These are phyloP conservation scores for Manacus vitellinus DNA, from an alignment of 2,113 vertebrate genomes.

Conservation along the genomic window DNA sequence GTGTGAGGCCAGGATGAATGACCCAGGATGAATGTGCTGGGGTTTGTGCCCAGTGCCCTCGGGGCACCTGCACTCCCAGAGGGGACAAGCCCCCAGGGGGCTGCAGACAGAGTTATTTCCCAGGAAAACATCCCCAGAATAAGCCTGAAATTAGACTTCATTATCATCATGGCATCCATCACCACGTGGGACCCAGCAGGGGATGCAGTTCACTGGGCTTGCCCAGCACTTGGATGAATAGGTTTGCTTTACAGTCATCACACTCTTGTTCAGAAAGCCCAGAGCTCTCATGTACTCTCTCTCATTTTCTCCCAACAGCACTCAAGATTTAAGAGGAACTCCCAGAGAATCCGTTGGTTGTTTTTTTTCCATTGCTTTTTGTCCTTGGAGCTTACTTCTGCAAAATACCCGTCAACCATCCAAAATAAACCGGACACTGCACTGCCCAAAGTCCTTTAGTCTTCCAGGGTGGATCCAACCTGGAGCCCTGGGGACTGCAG, in stretches of 20 bases:
- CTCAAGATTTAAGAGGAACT: neutral
- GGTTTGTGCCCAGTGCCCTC: neutral
- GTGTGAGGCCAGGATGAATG: neutral
- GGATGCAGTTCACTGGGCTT: neutral
- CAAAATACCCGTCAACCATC: neutral
- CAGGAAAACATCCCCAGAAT: accelerated
- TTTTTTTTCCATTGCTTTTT: neutral
- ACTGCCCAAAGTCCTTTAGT: neutral
- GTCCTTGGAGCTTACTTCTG: neutral
- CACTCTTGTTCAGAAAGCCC: neutral
- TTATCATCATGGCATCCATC: accelerated
- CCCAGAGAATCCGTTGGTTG: neutral
- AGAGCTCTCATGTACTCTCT: accelerated
- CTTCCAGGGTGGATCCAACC: neutral
- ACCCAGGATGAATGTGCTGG: accelerated
- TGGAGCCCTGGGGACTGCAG: neutral
- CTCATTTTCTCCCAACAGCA: neutral
- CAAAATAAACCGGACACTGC: neutral
- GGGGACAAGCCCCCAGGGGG: neutral
- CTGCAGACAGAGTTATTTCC: accelerated
- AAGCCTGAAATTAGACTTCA: neutral
- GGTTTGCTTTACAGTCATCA: neutral
- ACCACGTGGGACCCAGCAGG: accelerated
- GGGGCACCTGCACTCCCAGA: neutral
- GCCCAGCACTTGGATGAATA: neutral